Evolutionary conservation across 1,140 invertebrate genomes (phyloP).

Genomic region (Theocolax elegans): DNA sequence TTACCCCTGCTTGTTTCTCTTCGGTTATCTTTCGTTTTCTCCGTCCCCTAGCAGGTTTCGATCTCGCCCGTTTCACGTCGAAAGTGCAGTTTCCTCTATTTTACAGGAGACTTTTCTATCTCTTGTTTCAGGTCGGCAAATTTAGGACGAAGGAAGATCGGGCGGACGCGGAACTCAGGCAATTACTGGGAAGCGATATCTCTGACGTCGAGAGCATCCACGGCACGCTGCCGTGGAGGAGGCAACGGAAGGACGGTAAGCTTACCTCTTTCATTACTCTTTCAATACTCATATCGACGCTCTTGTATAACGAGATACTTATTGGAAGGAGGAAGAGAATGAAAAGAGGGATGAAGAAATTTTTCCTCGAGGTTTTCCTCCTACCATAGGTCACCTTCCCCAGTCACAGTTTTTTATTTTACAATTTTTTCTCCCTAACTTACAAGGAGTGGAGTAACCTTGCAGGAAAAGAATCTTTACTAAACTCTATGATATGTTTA

Average conservation of each 20-base stretch:
- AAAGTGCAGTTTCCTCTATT: conserved; percentile 1
- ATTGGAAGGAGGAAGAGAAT: too few species aligned
- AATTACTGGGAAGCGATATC: conserved; percentile 77
- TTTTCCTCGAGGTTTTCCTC: not conserved
- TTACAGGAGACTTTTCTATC: conserved; percentile 18
- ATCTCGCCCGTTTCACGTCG: not conserved
- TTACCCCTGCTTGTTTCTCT: not conserved
- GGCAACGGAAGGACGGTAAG: conserved; percentile 71
- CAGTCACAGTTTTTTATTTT: too few species aligned
- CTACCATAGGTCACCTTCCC: too few species aligned
- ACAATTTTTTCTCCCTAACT: too few species aligned
- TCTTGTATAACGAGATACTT: conserved; percentile 5
- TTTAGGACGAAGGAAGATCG: conserved; percentile 82
- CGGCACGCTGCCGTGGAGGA: conserved; percentile 77
- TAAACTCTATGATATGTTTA: too few species aligned
- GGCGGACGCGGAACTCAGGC: conserved; percentile 81
- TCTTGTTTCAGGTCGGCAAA: conserved; percentile 74
- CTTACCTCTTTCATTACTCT: not conserved
- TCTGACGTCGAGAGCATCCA: conserved; percentile 74
- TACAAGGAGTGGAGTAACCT: too few species aligned
- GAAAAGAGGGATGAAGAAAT: too few species aligned
- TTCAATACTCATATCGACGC: conserved; percentile 18
- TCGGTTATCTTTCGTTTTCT: not conserved
- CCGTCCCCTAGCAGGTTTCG: not conserved
- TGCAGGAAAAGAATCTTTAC: too few species aligned